Conservation (phyloP, 2,888 invertebrate genomes). For the Netelia melanura region DNA sequence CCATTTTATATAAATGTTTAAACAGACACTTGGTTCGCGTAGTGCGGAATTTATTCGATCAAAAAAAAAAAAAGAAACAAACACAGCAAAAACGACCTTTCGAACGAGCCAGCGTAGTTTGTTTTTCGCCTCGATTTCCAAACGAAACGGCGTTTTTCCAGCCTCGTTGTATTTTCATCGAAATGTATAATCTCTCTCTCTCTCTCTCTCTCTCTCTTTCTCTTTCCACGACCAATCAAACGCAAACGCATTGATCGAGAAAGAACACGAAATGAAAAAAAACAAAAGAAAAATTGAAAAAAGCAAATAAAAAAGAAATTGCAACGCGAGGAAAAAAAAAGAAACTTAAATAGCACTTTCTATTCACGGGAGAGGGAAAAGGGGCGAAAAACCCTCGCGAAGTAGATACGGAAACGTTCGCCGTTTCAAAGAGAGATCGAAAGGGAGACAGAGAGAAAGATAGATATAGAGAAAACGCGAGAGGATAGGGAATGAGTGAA, state of each 20-base stretch:
- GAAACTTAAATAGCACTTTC: background rate
- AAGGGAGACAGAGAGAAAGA: no score
- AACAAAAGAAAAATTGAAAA: no score
- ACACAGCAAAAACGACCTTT: background rate
- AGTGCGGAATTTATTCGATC: background rate
- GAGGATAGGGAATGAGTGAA: slow-evolving; percentile 48
- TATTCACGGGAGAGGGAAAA: background rate
- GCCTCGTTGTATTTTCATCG: no score
- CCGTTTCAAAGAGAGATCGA: background rate
- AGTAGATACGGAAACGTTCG: slow-evolving; percentile 16
- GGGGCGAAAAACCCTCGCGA: slow-evolving; percentile 7
- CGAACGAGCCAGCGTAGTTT: slow-evolving; percentile 32
- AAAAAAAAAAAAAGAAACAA: background rate
- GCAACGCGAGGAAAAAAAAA: background rate
- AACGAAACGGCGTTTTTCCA: background rate
- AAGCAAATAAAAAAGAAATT: background rate
- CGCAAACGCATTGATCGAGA: no score
- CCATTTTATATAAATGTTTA: background rate
- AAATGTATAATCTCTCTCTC: no score
- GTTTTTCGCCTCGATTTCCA: slow-evolving; percentile 8
- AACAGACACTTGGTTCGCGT: background rate
- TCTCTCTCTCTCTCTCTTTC: background rate
- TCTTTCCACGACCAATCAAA: background rate
- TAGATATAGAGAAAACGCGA: background rate
- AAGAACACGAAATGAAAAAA: no score